Evolutionary conservation across 2,113 vertebrate genomes (phyloP), one percentile per base, ranked within the genome.

Genomic region (Chrysemys picta): DNA sequence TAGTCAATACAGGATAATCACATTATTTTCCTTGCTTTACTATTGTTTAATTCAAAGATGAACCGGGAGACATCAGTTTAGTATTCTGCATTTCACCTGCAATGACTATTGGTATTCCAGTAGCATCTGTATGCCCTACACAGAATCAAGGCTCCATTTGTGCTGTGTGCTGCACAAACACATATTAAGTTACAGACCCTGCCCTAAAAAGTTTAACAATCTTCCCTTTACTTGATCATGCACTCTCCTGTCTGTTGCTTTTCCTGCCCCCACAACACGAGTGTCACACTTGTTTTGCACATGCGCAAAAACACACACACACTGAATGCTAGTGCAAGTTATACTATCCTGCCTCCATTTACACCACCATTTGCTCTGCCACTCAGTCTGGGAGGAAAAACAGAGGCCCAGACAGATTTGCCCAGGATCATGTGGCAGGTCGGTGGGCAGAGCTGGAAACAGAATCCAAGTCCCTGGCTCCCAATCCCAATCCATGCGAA

Each of bases 211-310:
- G 22, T 31, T 7, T 91, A 7, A 69, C 10, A 25, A 24, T 1
- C 75, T 52, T 7, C 22, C 72, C 8, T 49, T 5, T 38, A 57
- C n/a, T 5, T 83, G 38, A 89, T 1, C 31, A 1, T 0, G 53
- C 38, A 45, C 5, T 10, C 10, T 5, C 42, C 22, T 21, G 10
- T 76, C 22, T 45, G 38, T 42, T 76, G 42, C 21, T 76, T 76
- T 76, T 76, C 72, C 24, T 45, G 24, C 72, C 38, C 38, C 38
- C 19, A 7, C 21, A 12, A 6, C 38, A 14, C 45, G 65, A 69
- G 31, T 10, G n/a, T 16, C 35, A 69, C 5, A 22, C 17, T 5
- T 19, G 42, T 42, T 45, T 45, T 25, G 10, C 72, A 45, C 35
- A n/a, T n/a, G 16, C 4, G 2, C 62, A 69, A 35, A 31, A 17